These are phyloP conservation scores for Tenebrosternarchus preto DNA, from an alignment of 2,113 vertebrate genomes.

Conservation along the genomic window DNA sequence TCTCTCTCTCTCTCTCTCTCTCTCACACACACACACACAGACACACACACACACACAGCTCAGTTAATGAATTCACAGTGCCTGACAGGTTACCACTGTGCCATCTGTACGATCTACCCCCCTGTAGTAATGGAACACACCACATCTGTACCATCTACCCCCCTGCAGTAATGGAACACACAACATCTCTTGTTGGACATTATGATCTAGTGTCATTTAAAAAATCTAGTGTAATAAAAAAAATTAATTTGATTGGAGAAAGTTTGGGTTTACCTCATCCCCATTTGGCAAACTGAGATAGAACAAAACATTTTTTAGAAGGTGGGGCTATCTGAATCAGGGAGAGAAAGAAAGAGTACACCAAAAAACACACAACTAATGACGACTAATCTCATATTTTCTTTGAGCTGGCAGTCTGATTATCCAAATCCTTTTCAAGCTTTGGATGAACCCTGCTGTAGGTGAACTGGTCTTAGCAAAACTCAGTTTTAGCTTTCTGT, in stretches of 20 bases:
- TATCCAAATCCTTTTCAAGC: background rate
- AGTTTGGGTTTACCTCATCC: background rate
- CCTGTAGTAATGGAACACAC: background rate
- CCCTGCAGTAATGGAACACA: background rate
- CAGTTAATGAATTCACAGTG: slow-evolving; percentile 10
- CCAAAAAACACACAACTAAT: background rate
- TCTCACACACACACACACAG: slow-evolving; percentile 20
- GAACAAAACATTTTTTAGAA: background rate
- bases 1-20: background rate
- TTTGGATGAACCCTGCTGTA: too few species aligned
- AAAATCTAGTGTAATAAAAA: too few species aligned
- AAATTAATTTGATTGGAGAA: background rate
- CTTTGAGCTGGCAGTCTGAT: background rate
- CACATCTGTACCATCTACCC: background rate
- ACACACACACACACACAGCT: slow-evolving; percentile 24
- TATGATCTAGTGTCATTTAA: background rate
- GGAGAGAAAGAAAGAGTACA: background rate
- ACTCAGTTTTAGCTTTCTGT: too few species aligned
- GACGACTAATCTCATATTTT: background rate
- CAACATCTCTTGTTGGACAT: background rate
- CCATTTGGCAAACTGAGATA: background rate
- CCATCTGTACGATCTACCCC: slow-evolving; percentile 9
- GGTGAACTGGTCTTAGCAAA: too few species aligned
- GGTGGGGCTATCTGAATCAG: too few species aligned
- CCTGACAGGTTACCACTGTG: background rate